A percentile compares a stretch with the other conserved stretches of the same genome.
These are phyloP conservation scores for Stenchaetothrips biformis DNA, from an alignment of 2,888 invertebrate genomes.

Conservation along the genomic window DNA sequence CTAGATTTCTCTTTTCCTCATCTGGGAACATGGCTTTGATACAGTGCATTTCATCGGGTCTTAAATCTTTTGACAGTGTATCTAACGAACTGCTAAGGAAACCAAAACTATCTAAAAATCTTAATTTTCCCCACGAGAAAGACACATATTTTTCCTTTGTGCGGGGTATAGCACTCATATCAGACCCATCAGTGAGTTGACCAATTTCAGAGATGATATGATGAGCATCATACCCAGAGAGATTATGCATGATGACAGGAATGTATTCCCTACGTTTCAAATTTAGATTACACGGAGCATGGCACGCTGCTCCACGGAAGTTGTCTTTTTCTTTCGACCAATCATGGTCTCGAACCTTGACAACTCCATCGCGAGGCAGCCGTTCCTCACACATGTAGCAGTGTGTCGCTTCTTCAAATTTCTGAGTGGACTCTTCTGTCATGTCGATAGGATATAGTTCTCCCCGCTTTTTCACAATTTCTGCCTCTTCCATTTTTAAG, in stretches of 20 bases:
- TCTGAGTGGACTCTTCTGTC: neutral
- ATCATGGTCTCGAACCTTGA: neutral
- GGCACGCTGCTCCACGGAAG: neutral
- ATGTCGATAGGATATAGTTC: neutral
- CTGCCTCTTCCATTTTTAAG: neutral
- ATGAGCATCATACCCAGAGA: neutral
- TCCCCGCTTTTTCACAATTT: neutral
- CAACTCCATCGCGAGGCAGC: neutral
- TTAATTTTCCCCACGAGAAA: neutral
- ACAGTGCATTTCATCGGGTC: neutral
- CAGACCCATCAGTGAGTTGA: neutral
- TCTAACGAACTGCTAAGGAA: neutral
- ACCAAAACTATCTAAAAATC: neutral
- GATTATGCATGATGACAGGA: neutral
- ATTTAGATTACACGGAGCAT: neutral
- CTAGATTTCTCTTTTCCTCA: neutral
- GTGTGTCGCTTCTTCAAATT: neutral
- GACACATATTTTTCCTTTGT: neutral
- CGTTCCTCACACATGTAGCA: neutral
- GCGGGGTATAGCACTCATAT: neutral
- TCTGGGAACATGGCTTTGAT: neutral
- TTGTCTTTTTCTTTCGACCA: neutral
- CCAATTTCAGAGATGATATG: neutral
- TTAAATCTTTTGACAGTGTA: neutral
- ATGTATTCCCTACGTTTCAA: neutral